Base-by-base conservation (phyloP, 1,140 invertebrate genomes). In the Trichonephila clavata region DNA sequence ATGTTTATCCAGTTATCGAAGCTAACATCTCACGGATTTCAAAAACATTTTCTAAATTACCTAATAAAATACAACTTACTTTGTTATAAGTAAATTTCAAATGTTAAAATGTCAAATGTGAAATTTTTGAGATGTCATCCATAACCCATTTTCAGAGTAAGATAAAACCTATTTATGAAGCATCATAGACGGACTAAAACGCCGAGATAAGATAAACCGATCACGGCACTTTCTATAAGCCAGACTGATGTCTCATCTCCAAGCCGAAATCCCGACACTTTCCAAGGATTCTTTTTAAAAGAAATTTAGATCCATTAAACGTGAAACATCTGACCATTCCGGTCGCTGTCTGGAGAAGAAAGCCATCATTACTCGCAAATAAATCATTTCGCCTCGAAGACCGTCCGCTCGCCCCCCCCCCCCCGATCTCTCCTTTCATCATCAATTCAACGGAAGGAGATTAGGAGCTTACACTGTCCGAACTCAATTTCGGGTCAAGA, bases 401-500 rank as follows among this genome's bases (percentile, higher is more conserved):
- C 1, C 13, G 13, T 4, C 60, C 14, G 14, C 0, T 61, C 60
- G 0, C 14, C 2, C 61, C 21, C 3, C 6, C 13, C 24, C 1
- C 65, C 10, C 16, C 68, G n/a, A 24, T 71, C 27, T 77, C 71
- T 24, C 13, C 27, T 77, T 77, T 20, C 71, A 39, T 32, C 71
- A 77, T 77, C 71, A 77, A 77, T 77, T 84, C 43, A 57, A 27
- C 10, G 20, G 3, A 1, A 14, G 14, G 43, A 57, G 81, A 84
- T 84, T 84, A 84, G 57, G 57, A 84, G 81, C 43, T 57, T 84
- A 59, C 21, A 16, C 14, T 59, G 43, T 84, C 81, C 81, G 57
- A 59, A 84, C 57, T 50, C 43, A 84, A 84, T 84, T 84, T 57
- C n/a, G 43, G 81, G 43, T 59, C 81, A 59, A 59, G 57, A 84